phyloP scores from a whole-genome alignment of 2,113 vertebrate genomes.

The Rhynchomys soricoides region DNA sequence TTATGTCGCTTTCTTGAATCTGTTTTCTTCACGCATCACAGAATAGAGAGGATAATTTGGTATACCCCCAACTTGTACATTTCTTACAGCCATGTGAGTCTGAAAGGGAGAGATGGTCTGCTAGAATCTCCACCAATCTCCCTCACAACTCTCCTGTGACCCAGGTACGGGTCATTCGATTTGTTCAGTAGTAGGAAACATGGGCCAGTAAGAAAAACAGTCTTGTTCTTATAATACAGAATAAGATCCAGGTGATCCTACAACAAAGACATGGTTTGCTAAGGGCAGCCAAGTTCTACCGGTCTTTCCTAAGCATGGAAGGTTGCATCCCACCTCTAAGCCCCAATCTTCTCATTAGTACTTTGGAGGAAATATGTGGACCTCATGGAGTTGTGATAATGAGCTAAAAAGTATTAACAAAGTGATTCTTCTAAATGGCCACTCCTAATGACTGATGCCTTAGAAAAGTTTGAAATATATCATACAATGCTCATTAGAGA shows the following conservation, averaged over 20 bases:
- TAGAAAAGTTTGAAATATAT: background rate
- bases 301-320: background rate
- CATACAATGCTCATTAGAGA: background rate
- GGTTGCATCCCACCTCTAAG: background rate
- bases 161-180: background rate
- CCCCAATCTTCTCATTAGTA: background rate
- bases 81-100: background rate
- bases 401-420: background rate
- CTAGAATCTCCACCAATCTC: too few species aligned
- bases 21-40: background rate
- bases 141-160: background rate
- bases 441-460: background rate
- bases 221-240: background rate
- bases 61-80: background rate
- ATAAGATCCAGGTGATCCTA: background rate
- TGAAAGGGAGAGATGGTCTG: background rate
- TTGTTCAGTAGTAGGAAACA: background rate
- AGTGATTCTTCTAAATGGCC: background rate
- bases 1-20: background rate
- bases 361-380: background rate
- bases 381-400: background rate
- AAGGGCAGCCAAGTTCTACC: background rate
- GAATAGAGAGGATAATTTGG: background rate
- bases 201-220: background rate
- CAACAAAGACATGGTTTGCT: background rate